Base-by-base conservation (phyloP, 1,140 invertebrate genomes). In the Lepidotrigona ventralis region DNA sequence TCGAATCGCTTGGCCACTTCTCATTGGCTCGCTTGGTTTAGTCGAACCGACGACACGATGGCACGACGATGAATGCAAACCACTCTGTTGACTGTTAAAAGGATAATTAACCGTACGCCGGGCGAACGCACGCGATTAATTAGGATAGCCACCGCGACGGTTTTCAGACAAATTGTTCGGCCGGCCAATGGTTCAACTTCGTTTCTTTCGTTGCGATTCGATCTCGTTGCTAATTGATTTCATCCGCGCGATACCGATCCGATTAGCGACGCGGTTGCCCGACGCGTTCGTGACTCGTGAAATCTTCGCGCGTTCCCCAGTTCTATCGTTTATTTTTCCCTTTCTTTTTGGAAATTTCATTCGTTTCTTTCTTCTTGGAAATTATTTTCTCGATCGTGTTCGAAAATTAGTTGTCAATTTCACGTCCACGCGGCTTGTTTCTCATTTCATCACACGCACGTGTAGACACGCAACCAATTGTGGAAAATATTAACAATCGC, bases 61-160 rank as follows among this genome's bases (percentile, higher is more conserved):
- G 12, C 11, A 15, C 19, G 19, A 58, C 19, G 46, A 3, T 76
- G 63, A 56, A 53, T 70, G 23, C 11, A 29, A 29, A 29, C 70
- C 29, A 23, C 53, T 26, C 29, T 39, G 58, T 83, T 83, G 56
- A 54, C 75, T 29, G 56, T 71, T 63, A 69, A 72, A 64, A 54
- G 81, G 53, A 64, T 60, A 72, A 83, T 79, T 54, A 79, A 72
- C 69, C 23, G 39, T 46, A 46, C 76, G 56, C 11, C 11, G 53
- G 29, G 56, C 29, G 33, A 73, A 53, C 29, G 53, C 69, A 19
- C 21, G 23, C 68, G 33, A 64, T 79, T 83, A 83, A 79, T 83
- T 72, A 79, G 29, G 33, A n/a, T 64, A 54, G 29, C 21, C 54
- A 46, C 23, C 66, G 19, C 6, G 63, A 71, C 58, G 75, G 29